Percentiles rank a stretch among this genome's conserved stretches.
phyloP scores from a whole-genome alignment of 2,797 vertebrate species.

The Lophius americanus region DNA sequence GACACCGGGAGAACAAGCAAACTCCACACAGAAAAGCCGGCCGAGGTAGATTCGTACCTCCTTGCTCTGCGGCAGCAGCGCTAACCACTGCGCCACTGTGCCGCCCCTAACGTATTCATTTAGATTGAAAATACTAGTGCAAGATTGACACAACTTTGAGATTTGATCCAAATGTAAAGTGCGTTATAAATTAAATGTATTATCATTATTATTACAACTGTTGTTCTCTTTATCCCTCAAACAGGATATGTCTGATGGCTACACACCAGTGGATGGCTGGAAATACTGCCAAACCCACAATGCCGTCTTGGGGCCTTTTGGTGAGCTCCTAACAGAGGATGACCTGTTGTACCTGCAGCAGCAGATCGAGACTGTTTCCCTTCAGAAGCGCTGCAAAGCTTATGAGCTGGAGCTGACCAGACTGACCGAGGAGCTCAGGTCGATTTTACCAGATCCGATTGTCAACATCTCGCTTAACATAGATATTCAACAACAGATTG shows the following conservation, averaged over 20 bases:
- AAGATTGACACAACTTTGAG: too few relatives aligned
- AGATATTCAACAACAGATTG: conserved; percentile 76
- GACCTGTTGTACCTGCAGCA: conserved; percentile 89
- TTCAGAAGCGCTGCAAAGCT: conserved; percentile 86
- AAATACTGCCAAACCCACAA: conserved; percentile 87
- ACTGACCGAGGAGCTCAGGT: conserved; percentile 85
- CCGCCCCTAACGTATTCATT: too few relatives aligned
- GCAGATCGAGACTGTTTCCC: conserved; percentile 88
- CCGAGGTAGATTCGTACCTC: too few relatives aligned
- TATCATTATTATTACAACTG: neutral
- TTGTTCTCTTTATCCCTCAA: conserved; percentile 3
- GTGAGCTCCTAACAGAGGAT: conserved; percentile 91
- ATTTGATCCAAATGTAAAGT: too few relatives aligned
- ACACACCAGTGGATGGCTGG: conserved; percentile 77
- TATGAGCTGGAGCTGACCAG: conserved; percentile 88
- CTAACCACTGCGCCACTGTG: too few relatives aligned
- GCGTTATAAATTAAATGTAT: too few relatives aligned
- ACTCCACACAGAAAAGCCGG: too few relatives aligned
- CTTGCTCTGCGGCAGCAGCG: too few relatives aligned
- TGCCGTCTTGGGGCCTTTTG: conserved; percentile 92
- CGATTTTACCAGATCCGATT: conserved; percentile 88
- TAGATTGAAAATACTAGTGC: too few relatives aligned
- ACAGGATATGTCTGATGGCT: conserved; percentile 62
- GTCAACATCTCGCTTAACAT: conserved; percentile 88
- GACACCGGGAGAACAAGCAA: too few relatives aligned